These are phyloP conservation scores for Larimichthys crocea DNA, from an alignment of 2,113 vertebrate genomes.

Conservation along the genomic window DNA sequence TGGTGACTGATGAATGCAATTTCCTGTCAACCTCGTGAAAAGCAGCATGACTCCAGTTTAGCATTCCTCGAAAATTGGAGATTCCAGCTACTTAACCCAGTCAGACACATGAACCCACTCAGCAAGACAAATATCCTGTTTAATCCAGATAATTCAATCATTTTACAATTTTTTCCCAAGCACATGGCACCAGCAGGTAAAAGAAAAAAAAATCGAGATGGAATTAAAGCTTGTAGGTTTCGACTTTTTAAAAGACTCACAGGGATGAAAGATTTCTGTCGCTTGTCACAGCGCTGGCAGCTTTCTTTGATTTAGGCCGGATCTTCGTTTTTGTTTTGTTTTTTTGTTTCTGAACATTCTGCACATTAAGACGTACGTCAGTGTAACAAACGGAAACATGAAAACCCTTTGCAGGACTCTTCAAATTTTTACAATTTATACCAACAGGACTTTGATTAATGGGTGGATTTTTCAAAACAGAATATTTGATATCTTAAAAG, in stretches of 20 bases:
- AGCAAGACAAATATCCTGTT: constrained; percentile 34
- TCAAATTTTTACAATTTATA: background rate
- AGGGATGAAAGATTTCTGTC: constrained; percentile 34
- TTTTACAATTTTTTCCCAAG: background rate
- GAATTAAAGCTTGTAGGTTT: constrained; percentile 33
- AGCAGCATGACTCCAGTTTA: constrained; percentile 59
- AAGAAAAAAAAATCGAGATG: background rate
- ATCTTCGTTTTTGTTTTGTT: background rate
- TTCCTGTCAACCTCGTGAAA: constrained; percentile 60
- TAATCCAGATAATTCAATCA: constrained; percentile 31
- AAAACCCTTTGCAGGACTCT: constrained; percentile 3
- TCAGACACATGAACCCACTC: constrained; percentile 32
- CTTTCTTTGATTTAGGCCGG: constrained; percentile 28
- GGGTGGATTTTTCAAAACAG: background rate
- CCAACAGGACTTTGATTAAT: background rate
- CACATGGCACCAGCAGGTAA: background rate
- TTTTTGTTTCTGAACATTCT: constrained; percentile 2
- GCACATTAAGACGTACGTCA: constrained; percentile 4
- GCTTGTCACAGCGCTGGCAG: constrained; percentile 30
- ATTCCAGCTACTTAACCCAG: constrained; percentile 45
- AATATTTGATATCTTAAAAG: background rate
- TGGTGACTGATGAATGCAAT: constrained; percentile 41
- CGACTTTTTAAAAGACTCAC: constrained; percentile 23
- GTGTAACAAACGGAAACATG: background rate
- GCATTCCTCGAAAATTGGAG: constrained; percentile 43